Base-by-base conservation (phyloP, 2,888 invertebrate genomes). In the Peribatodes rhomboidaria region DNA sequence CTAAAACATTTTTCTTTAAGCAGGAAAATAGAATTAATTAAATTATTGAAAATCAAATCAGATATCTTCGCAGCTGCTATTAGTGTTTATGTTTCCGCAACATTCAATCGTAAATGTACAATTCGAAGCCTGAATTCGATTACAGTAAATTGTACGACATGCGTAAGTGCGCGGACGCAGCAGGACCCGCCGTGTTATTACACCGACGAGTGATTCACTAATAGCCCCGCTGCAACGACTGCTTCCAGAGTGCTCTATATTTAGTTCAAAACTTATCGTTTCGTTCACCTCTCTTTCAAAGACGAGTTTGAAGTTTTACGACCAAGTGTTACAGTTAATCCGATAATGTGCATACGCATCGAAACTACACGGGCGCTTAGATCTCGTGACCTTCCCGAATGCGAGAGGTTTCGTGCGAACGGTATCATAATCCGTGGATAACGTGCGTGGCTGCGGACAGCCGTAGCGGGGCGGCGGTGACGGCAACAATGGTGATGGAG, bases 251-350 rank as follows among this genome's bases (percentile, higher is more conserved):
- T 79, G 81, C 83, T 85, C 87, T 90, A 90, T 88, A 89, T 89
- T 89, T 90, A 89, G 83, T 81, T 74, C 76, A 72, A 79, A 80
- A 82, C 81, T 86, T 85, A 91, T 86, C 85, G 88, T 82, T 86
- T 73, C 88, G 77, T 91, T 90, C 86, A 89, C 88, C 90, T 85
- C 82, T 65, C 73, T 74, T 74, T 77, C 71, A 78, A 81, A 78
- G 72, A 79, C 75, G 74, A 73, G 75, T 71, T 71, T 61, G 46
- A 64, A 60, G 39, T 61, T 68, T 67, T 65, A 66, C 65, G 67
- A 67, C 52, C 62, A 52, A 49, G 49, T 50, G 56, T 67, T 68
- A 70, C 73, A 69, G 73, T 72, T 72, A 72, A 39, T 42, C 50
- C 68, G 68, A 66, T 70, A 68, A 69, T 65, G 66, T 56, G 63